Percentiles rank a stretch among this genome's conserved stretches.
phyloP scores from a whole-genome alignment of 2,113 vertebrate genomes.

The Lophotis ruficrista region DNA sequence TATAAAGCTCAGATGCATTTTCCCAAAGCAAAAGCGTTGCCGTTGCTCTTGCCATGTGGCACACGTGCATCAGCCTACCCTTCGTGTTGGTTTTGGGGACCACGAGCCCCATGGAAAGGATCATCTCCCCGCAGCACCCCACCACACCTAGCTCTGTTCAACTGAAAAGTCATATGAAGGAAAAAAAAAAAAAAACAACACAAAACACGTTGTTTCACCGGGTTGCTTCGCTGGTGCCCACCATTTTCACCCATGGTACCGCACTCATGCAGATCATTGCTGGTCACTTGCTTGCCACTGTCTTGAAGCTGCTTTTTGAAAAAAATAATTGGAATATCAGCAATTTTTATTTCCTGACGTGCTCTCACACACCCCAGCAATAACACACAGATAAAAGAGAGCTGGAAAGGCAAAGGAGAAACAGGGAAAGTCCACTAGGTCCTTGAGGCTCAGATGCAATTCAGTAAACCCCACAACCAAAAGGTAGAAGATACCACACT shows the following conservation, averaged over 20 bases:
- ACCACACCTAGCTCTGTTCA: not conserved
- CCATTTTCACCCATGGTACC: not conserved
- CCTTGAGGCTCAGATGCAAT: not conserved
- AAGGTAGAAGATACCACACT: not conserved
- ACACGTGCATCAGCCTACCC: not conserved
- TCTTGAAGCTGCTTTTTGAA: not conserved
- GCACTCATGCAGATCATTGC: not conserved
- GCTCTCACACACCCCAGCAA: not conserved
- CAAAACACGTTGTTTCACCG: not conserved
- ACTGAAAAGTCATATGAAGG: not conserved
- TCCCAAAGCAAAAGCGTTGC: not conserved
- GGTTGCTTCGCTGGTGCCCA: not conserved
- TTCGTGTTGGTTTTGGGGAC: not conserved
- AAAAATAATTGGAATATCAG: not conserved
- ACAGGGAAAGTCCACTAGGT: not conserved
- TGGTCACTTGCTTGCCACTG: not conserved
- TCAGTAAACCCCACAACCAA: not conserved
- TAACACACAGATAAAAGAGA: not conserved
- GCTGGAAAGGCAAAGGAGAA: not conserved
- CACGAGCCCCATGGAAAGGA: not conserved
- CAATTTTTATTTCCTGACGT: not conserved
- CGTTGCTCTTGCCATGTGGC: accelerated
- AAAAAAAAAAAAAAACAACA: not conserved
- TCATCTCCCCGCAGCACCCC: not conserved
- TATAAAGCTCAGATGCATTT: not conserved